These are phyloP conservation scores for Plutella xylostella DNA, from an alignment of 2,888 invertebrate genomes.

Conservation along the genomic window DNA sequence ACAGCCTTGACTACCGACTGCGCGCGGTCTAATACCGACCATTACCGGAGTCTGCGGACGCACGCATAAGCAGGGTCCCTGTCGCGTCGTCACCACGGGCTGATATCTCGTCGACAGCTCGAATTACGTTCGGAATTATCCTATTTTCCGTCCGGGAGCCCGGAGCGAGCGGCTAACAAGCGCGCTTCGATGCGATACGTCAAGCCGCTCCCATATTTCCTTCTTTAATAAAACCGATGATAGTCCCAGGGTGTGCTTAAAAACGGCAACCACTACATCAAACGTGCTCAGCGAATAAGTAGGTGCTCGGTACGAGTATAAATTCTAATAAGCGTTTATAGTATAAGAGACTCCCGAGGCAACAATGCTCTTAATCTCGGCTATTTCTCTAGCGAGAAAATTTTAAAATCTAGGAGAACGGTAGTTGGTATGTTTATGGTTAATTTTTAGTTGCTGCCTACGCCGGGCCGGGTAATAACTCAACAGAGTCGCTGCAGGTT, in stretches of 20 bases:
- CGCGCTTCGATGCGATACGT: constrained; percentile 35
- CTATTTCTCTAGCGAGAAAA: constrained; percentile 53
- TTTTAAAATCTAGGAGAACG: constrained; percentile 45
- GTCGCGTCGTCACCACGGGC: constrained; percentile 49
- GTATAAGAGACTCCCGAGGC: constrained; percentile 49
- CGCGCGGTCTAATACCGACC: constrained; percentile 31
- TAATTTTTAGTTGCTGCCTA: constrained; percentile 62
- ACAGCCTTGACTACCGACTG: constrained; percentile 62
- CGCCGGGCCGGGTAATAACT: constrained; percentile 52
- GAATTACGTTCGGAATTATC: constrained; percentile 54
- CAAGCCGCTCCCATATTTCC: constrained; percentile 44
- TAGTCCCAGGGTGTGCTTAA: constrained; percentile 45
- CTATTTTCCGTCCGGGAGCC: constrained; percentile 44
- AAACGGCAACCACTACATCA: constrained; percentile 44
- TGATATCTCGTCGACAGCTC: constrained; percentile 54
- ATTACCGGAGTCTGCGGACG: constrained; percentile 28
- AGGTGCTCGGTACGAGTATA: constrained; percentile 31
- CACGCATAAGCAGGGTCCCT: constrained; percentile 30
- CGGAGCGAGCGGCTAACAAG: constrained; percentile 43
- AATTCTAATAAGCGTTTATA: constrained; percentile 59
- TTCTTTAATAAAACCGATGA: constrained; percentile 51
- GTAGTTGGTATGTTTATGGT: constrained; percentile 44
- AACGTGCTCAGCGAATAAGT: constrained; percentile 31
- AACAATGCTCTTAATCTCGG: constrained; percentile 57
- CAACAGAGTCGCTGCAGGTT: constrained; percentile 28